phyloP scores from a whole-genome alignment of 37 sponge, comb jelly and placozoan genomes.

The Corticium candelabrum region DNA sequence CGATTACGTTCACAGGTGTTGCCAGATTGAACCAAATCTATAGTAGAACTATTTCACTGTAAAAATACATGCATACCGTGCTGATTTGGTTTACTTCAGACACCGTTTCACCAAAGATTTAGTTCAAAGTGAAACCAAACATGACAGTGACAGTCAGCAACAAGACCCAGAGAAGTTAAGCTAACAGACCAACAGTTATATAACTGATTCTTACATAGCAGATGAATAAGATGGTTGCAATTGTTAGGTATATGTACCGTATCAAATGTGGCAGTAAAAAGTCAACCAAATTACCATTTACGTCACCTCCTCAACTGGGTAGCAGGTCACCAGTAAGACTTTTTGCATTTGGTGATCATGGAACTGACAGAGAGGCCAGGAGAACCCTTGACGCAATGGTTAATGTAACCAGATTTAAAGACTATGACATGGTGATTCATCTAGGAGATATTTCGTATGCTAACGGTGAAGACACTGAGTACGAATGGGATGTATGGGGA shows the following conservation, averaged over 20 bases:
- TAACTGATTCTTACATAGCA: too few relatives aligned
- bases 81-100: too few relatives aligned
- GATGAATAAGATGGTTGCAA: too few relatives aligned
- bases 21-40: too few relatives aligned
- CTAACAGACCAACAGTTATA: too few relatives aligned
- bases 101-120: too few relatives aligned
- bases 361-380: neutral
- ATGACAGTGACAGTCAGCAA: too few relatives aligned
- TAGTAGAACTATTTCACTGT: too few relatives aligned
- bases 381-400: neutral
- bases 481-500: slow-evolving; percentile 32
- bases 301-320: neutral
- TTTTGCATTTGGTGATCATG: neutral
- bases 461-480: slow-evolving; percentile 11
- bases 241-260: neutral
- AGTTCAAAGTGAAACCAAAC: too few relatives aligned
- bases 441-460: slow-evolving; percentile 26
- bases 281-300: neutral
- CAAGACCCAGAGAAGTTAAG: too few relatives aligned
- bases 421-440: slow-evolving; percentile 11
- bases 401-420: neutral
- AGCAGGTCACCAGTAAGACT: neutral
- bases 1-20: too few relatives aligned
- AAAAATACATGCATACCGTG: too few relatives aligned
- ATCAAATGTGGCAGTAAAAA: neutral